A percentile compares a stretch with the other conserved stretches of the same genome.
phyloP scores from a whole-genome alignment of 2,888 invertebrate species.

The Hyppa rectilinea region DNA sequence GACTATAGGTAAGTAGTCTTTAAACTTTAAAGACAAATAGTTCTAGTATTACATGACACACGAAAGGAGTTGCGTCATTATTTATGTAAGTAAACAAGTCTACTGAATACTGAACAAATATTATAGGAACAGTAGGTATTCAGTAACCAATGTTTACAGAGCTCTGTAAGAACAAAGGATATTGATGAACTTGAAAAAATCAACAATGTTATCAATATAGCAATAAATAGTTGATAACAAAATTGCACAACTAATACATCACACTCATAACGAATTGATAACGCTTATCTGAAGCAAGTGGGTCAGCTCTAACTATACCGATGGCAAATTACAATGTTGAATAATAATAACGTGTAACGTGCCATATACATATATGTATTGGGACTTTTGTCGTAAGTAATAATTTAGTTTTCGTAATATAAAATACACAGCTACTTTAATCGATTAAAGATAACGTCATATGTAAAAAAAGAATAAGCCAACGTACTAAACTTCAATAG shows the following conservation, averaged over 20 bases:
- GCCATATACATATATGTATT: conserved; percentile 60
- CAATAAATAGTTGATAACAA: conserved; percentile 76
- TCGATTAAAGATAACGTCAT: conserved; percentile 68
- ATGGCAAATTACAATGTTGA: conserved; percentile 62
- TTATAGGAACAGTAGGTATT: conserved; percentile 70
- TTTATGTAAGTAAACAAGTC: conserved; percentile 75
- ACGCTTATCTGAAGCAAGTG: conserved; percentile 82
- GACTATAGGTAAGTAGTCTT: conserved; percentile 7
- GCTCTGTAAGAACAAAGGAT: conserved; percentile 75
- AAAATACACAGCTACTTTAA: conserved; percentile 50
- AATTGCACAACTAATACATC: conserved; percentile 85
- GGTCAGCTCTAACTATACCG: conserved; percentile 81
- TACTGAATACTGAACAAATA: conserved; percentile 70
- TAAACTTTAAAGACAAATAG: conserved; percentile 40
- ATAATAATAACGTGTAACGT: conserved; percentile 64
- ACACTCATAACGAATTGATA: conserved; percentile 79
- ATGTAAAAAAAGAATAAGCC: conserved; percentile 62
- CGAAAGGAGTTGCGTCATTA: conserved; percentile 75
- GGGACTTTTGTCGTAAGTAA: conserved; percentile 68
- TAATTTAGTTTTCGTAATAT: conserved; percentile 67
- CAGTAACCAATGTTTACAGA: conserved; percentile 74
- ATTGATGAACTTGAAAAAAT: conserved; percentile 80
- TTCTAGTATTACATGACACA: conserved; percentile 68
- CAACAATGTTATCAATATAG: conserved; percentile 75
- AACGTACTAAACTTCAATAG: conserved; percentile 50